Conservation (phyloP, 2,113 vertebrate species). For the Oreotragus oreotragus region DNA sequence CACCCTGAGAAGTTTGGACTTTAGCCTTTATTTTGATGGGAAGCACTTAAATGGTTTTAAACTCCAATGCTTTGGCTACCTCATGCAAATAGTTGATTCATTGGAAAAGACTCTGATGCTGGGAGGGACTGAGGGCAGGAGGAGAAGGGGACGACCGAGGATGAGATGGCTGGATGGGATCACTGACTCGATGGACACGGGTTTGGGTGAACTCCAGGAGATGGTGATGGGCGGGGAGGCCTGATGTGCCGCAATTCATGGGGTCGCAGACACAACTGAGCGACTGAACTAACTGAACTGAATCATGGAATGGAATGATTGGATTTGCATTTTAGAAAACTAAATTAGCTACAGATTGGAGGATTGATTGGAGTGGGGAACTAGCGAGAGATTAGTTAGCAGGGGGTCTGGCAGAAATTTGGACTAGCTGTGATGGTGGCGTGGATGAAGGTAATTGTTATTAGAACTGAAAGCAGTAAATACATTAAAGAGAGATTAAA, state of each 20-base stretch:
- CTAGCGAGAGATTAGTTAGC: background rate
- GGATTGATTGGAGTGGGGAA: background rate
- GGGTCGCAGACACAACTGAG: too few relatives aligned
- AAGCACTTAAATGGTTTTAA: background rate
- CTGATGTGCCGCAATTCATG: too few relatives aligned
- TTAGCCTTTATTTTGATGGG: background rate
- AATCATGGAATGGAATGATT: background rate
- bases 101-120: too few relatives aligned
- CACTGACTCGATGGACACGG: rapidly evolving
- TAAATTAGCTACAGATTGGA: background rate
- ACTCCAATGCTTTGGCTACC: too few relatives aligned
- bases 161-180: too few relatives aligned
- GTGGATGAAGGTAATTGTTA: background rate
- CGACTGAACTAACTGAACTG: too few relatives aligned
- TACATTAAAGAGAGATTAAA: background rate
- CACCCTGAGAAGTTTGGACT: background rate
- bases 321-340: background rate
- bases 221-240: too few relatives aligned
- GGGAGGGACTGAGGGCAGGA: too few relatives aligned
- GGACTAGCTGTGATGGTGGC: background rate
- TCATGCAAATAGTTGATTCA: too few relatives aligned
- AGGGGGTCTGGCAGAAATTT: background rate
- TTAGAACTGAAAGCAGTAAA: background rate
- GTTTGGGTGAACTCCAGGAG: too few relatives aligned
- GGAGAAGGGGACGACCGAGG: too few relatives aligned